Percentiles rank a stretch among this genome's conserved stretches.
Evolutionary conservation across 1,140 invertebrate genomes (phyloP).

Genomic region (Ceratina calcarata): DNA sequence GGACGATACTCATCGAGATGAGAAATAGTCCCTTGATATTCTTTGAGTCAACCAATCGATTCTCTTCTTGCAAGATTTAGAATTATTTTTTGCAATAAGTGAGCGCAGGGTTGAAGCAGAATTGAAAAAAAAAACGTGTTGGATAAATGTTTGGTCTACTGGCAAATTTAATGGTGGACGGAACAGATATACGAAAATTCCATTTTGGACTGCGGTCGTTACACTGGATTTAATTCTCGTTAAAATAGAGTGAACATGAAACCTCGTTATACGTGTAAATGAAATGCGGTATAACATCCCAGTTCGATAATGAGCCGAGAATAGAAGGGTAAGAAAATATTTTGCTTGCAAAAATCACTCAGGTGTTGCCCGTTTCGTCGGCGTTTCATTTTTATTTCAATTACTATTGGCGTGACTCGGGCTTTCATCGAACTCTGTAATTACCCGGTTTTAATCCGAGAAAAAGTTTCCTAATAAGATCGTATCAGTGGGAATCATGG

Average conservation of each 20-base stretch:
- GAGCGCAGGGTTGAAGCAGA: too few relatives aligned
- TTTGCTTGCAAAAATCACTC: neutral
- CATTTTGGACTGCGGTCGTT: too few relatives aligned
- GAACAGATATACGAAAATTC: too few relatives aligned
- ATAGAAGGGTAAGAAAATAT: too few relatives aligned
- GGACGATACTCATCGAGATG: constrained; percentile 34
- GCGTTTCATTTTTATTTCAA: constrained; percentile 18
- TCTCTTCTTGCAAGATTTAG: neutral
- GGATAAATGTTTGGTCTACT: too few relatives aligned
- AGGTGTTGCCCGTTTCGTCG: neutral
- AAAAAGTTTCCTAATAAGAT: constrained; percentile 40
- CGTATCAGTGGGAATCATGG: constrained; percentile 21
- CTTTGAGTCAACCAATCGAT: neutral
- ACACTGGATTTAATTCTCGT: neutral
- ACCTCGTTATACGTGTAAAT: constrained; percentile 4
- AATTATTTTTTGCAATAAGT: neutral
- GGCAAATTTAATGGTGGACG: too few relatives aligned
- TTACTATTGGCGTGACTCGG: constrained; percentile 30
- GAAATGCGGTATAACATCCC: neutral
- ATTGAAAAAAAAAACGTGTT: too few relatives aligned
- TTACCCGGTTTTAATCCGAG: constrained; percentile 28
- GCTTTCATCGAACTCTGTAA: constrained; percentile 18
- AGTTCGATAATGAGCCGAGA: neutral
- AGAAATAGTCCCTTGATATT: constrained; percentile 18
- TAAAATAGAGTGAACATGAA: neutral